Conservation (phyloP, 2,113 vertebrate species). For the Gallinago paraguaiae region DNA sequence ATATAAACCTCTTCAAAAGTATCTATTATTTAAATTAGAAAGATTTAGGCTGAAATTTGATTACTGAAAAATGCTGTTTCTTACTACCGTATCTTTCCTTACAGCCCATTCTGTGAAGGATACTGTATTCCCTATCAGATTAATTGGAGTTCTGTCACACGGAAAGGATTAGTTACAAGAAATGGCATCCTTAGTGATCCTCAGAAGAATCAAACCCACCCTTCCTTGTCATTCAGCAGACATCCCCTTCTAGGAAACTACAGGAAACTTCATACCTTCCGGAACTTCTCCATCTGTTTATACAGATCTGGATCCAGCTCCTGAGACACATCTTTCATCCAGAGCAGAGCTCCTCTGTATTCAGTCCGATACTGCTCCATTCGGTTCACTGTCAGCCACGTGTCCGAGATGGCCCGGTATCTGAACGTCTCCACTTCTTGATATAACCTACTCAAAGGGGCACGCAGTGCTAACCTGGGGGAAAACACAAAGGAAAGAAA, state of each 20-base stretch:
- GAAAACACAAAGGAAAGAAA: neutral
- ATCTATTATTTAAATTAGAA: constrained; percentile 15
- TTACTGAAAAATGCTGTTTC: constrained; percentile 41
- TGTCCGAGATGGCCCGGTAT: constrained; percentile 94
- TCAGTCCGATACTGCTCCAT: constrained; percentile 96
- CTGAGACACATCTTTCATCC: constrained; percentile 99
- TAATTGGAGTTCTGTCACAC: constrained; percentile 54
- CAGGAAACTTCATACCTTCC: constrained; percentile 84
- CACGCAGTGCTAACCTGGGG: constrained; percentile 84
- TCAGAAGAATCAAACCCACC: constrained; percentile 32
- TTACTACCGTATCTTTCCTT: constrained; percentile 20
- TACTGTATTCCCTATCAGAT: neutral
- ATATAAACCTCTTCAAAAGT: constrained; percentile 29
- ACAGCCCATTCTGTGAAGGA: neutral
- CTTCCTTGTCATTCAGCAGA: constrained; percentile 13
- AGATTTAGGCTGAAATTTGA: constrained; percentile 34
- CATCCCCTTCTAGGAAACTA: neutral
- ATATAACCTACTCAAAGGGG: constrained; percentile 89
- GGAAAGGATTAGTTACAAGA: constrained; percentile 36
- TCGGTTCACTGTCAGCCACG: constrained; percentile 94
- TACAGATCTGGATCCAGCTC: constrained; percentile 95
- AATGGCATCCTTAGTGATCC: constrained; percentile 41
- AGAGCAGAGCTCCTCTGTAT: constrained; percentile 91
- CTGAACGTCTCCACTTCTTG: constrained; percentile 98
- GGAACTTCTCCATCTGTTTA: constrained; percentile 98